Conservation (phyloP, 2,797 vertebrate genomes). For the Phoebastria nigripes region DNA sequence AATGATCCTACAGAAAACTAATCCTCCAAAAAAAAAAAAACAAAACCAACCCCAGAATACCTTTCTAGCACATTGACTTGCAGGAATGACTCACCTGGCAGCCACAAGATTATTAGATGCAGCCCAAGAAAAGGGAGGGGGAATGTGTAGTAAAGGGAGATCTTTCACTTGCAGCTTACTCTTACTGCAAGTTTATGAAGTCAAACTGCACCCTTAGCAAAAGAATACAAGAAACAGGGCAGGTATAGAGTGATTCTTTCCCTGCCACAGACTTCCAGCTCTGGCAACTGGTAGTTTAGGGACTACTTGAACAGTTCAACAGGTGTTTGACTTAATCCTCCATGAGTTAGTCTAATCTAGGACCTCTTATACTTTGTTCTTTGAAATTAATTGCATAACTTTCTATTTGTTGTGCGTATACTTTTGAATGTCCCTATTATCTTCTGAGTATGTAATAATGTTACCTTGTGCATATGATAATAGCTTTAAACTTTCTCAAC, state of each 20-base stretch:
- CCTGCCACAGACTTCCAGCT: neutral
- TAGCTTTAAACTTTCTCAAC: neutral
- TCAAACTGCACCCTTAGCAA: neutral
- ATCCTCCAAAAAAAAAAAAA: neutral
- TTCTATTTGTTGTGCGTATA: neutral
- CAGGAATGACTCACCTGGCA: neutral
- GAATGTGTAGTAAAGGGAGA: neutral
- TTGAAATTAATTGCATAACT: neutral
- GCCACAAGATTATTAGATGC: neutral
- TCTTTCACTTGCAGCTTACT: neutral
- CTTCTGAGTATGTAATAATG: neutral
- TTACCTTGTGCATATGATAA: neutral
- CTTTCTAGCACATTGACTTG: neutral
- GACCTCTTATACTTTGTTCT: neutral
- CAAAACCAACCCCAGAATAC: rapidly evolving
- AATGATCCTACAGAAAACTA: neutral
- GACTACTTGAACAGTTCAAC: neutral
- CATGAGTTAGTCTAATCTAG: neutral
- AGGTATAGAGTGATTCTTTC: neutral
- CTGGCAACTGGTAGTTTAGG: neutral
- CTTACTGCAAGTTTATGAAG: neutral
- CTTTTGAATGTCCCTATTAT: neutral
- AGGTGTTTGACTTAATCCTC: neutral
- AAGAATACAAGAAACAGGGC: neutral
- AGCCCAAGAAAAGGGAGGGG: neutral